Base-by-base conservation (phyloP, 1,140 invertebrate genomes). In the Solen grandis region DNA sequence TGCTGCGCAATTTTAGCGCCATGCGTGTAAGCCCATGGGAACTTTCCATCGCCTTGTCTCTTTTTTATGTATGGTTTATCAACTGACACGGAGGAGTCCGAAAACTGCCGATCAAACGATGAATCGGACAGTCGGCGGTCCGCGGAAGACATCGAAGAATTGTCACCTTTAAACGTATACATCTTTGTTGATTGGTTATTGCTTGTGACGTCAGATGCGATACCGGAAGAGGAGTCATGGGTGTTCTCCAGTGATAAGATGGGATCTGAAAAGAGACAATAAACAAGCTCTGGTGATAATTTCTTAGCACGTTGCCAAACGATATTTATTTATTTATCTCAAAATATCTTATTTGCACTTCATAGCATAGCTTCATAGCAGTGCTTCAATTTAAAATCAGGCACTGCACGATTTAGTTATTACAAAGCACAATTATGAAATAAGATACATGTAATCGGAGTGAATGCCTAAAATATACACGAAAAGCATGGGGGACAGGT, bases 191-290 rank as follows among this genome's bases (percentile, higher is more conserved):
- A 84, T 73, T 82, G 83, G n/a, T 82, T 87, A 63, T 87, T 84
- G 74, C 84, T 87, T 29, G 88, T 85, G 29, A 88, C 89, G 84
- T 92, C 91, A 27, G 90, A 91, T 1, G 88, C 90, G 36, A 92
- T 88, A 16, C 91, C 91, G 2, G 91, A 92, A 57, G 90, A 91
- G 10, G 91, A 92, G 35, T 92, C 91, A 82, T 90, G 89, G 29
- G 85, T 83, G 2, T 89, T 90, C 33, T 90, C 89, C 27, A 84
- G 76, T 0, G 83, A 85, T 41, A 87, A 76, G 25, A 75, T 81
- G n/a, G 84, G 84, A 81, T 91, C 89, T 90, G 85, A 57, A 87
- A 83, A 63, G 25, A 70, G 55, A 82, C 63, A 75, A 63, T 19
- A 29, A 50, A 63, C 19, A 5, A 46, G n/a, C n/a, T n/a, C n/a